Percentiles rank a stretch among this genome's conserved stretches.
Conservation (phyloP, 2,113 vertebrate species). For the Brachyistius frenatus region DNA sequence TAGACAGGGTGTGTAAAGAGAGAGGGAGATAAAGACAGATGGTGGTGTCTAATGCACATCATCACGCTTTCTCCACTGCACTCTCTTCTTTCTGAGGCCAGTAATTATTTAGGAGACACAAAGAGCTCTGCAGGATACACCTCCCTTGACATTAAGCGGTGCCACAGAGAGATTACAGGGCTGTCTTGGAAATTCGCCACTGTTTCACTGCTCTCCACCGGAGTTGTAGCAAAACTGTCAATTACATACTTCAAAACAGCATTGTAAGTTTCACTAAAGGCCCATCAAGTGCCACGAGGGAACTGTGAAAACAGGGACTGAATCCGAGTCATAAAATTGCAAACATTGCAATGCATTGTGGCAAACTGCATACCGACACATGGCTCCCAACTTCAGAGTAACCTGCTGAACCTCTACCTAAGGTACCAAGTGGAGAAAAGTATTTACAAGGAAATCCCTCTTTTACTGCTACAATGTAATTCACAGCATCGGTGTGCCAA, state of each 20-base stretch:
- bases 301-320: background rate
- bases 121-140: slow-evolving; percentile 65
- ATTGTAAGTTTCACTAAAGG: background rate
- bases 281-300: background rate
- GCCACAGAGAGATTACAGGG: slow-evolving; percentile 56
- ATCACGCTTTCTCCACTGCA: slow-evolving; percentile 44
- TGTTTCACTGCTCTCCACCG: background rate
- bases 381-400: too few relatives aligned
- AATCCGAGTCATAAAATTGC: background rate
- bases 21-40: slow-evolving; percentile 40
- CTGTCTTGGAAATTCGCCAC: slow-evolving; percentile 29
- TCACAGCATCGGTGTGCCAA: too few relatives aligned
- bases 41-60: slow-evolving; percentile 53
- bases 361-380: too few relatives aligned
- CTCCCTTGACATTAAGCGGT: slow-evolving; percentile 50
- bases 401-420: too few relatives aligned
- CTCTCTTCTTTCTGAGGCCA: slow-evolving; percentile 58
- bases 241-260: slow-evolving; percentile 20
- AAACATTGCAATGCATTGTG: background rate
- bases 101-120: slow-evolving; percentile 77
- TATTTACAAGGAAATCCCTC: too few relatives aligned
- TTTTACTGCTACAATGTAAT: too few relatives aligned
- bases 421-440: too few relatives aligned
- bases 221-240: slow-evolving; percentile 23
- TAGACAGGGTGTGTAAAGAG: slow-evolving; percentile 21